Conservation (phyloP, 2,888 invertebrate species). For the Drosophila yooni region DNA sequence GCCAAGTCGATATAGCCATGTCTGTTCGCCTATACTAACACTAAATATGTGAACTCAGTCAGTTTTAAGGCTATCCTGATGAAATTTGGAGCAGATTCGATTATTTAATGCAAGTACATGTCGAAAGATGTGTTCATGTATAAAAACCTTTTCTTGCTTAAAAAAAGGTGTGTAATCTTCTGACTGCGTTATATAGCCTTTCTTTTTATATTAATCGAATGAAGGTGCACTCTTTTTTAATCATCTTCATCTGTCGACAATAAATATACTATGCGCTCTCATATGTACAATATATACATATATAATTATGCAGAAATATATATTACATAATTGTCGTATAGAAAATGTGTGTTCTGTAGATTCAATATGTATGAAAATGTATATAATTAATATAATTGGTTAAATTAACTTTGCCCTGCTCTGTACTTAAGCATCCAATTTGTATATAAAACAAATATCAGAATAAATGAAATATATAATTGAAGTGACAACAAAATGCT, state of each 20-base stretch:
- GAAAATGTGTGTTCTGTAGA: neutral
- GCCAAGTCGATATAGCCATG: neutral
- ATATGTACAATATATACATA: too few relatives aligned
- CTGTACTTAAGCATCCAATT: neutral
- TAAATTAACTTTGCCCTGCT: neutral
- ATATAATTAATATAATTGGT: neutral
- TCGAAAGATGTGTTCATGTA: neutral
- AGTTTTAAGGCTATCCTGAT: too few relatives aligned
- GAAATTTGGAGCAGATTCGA: neutral
- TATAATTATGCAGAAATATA: neutral
- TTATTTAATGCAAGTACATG: too few relatives aligned
- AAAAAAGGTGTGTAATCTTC: neutral
- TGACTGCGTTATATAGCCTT: too few relatives aligned
- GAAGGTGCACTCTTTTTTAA: too few relatives aligned
- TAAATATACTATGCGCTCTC: neutral
- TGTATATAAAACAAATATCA: neutral
- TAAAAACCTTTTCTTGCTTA: neutral
- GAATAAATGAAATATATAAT: neutral
- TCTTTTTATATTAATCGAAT: neutral
- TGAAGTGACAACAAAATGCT: neutral
- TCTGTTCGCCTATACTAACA: neutral
- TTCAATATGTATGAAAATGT: neutral
- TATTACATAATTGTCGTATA: neutral
- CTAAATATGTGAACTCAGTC: too few relatives aligned
- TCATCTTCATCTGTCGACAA: fast-evolving